These are phyloP conservation scores for Takifugu flavidus DNA, from an alignment of 2,113 vertebrate species.

Conservation along the genomic window DNA sequence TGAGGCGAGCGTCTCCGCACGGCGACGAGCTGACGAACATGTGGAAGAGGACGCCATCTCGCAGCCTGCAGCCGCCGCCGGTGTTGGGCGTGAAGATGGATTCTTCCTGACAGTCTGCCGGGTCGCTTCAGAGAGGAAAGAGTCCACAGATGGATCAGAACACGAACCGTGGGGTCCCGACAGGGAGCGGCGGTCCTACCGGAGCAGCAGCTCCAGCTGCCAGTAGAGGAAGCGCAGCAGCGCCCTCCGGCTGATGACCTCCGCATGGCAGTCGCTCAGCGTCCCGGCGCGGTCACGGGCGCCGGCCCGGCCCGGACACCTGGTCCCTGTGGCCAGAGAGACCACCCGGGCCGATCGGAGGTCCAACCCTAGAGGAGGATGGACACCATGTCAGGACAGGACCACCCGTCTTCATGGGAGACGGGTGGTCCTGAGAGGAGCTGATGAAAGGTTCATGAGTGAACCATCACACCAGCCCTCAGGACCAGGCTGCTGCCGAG, in stretches of 20 bases:
- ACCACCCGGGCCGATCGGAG: conserved; percentile 86
- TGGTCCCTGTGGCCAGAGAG: conserved; percentile 88
- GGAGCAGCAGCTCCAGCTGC: conserved; percentile 69
- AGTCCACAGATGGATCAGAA: too few relatives aligned
- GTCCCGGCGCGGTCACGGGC: conserved; percentile 77
- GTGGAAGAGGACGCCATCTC: conserved; percentile 85
- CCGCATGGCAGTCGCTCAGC: conserved; percentile 89
- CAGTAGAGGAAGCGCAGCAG: conserved; percentile 68
- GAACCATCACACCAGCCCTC: not conserved
- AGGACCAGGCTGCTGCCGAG: not conserved
- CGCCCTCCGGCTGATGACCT: conserved; percentile 80
- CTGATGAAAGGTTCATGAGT: conserved; percentile 13
- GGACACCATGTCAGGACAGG: not conserved
- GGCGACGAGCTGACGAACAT: conserved; percentile 90
- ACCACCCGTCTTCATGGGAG: not conserved
- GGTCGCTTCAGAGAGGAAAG: conserved; percentile 63
- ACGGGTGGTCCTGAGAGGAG: not conserved
- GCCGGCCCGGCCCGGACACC: conserved; percentile 83
- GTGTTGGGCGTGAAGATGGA: conserved; percentile 83
- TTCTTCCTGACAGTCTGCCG: conserved; percentile 50
- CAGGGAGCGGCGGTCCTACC: conserved; percentile 46
- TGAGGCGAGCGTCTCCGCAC: conserved; percentile 91
- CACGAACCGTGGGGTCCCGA: too few relatives aligned
- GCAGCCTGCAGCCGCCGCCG: conserved; percentile 78
- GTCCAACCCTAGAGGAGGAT: conserved; percentile 76